Evolutionary conservation across 1,140 invertebrate species (phyloP), one percentile per base, ranked within the genome.

Genomic region (Belonocnema kinseyi): DNA sequence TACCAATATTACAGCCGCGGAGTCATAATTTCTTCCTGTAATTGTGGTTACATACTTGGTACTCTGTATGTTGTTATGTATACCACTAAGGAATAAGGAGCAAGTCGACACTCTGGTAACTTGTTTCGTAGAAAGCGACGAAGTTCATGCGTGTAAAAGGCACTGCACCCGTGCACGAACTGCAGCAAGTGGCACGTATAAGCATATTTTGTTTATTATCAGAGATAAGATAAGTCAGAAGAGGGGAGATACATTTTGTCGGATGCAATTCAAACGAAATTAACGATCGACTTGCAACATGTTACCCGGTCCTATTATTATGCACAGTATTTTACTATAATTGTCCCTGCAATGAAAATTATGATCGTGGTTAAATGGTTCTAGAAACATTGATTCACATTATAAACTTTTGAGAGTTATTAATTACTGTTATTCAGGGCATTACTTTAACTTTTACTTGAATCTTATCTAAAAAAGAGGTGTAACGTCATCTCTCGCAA

Each of bases 161-260:
- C 61, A 66, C 61, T 66, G 26, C 61, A 40, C 26, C 26, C 21
- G 11, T n/a, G 10, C 11, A 66, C 14, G 61, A 40, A 66, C 61
- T 40, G 61, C 61, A 66, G 26, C 61, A 66, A 66, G 61, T 66
- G 61, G 61, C 40, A 66, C 61, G 40, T 33, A 66, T 66, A 66
- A 40, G 61, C 61, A 66, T 66, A 66, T 66, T 66, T 66, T 40
- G 61, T 66, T 66, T 66, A 66, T 66, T 66, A 66, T 66, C 61
- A 66, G 4, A 66, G 61, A 66, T 66, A 66, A 66, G 61, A 66
- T 66, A 66, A 66, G 26, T 66, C 40, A 5, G 12, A 14, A 19
- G 58, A 33, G 58, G 21, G 58, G 21, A 40, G 26, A 26, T 66
- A 66, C 61, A 66, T 66, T 66, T 66, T 33, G 61, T 66, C 33